These are phyloP conservation scores for Gallinago stenura DNA, from an alignment of 2,797 vertebrate species.

Conservation along the genomic window DNA sequence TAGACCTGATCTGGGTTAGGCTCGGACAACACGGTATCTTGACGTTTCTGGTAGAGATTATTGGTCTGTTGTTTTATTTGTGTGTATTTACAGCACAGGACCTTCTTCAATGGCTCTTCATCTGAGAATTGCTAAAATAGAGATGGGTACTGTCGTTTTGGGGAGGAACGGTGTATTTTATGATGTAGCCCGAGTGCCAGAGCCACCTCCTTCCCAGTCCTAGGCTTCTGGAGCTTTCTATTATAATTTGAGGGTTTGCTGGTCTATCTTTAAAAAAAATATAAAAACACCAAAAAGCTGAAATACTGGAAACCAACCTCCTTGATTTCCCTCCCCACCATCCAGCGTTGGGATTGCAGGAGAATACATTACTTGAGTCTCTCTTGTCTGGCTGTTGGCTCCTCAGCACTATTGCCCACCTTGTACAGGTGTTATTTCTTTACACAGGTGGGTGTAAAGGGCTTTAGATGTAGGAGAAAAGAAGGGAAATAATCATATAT, in stretches of 20 bases:
- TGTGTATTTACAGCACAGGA: not conserved
- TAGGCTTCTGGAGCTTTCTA: not conserved
- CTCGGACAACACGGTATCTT: accelerated
- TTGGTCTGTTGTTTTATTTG: not conserved
- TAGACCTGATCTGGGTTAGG: not conserved
- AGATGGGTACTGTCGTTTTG: not conserved
- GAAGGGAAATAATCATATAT: not conserved
- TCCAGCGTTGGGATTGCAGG: not conserved
- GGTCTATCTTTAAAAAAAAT: not conserved
- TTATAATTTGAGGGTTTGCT: not conserved
- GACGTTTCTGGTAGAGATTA: not conserved
- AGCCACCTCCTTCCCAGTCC: not conserved
- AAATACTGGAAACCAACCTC: not conserved
- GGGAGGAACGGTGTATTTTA: not conserved
- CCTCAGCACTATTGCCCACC: accelerated
- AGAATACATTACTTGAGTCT: not conserved
- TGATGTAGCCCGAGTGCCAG: not conserved
- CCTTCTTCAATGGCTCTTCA: not conserved
- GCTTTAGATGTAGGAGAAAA: not conserved
- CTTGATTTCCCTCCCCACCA: not conserved
- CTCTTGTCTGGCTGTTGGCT: not conserved
- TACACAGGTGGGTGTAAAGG: not conserved
- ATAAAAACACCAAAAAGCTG: not conserved
- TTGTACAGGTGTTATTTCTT: not conserved
- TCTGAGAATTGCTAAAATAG: not conserved